These are phyloP conservation scores for Scopus umbretta DNA, from an alignment of 2,113 vertebrate species.

Conservation along the genomic window DNA sequence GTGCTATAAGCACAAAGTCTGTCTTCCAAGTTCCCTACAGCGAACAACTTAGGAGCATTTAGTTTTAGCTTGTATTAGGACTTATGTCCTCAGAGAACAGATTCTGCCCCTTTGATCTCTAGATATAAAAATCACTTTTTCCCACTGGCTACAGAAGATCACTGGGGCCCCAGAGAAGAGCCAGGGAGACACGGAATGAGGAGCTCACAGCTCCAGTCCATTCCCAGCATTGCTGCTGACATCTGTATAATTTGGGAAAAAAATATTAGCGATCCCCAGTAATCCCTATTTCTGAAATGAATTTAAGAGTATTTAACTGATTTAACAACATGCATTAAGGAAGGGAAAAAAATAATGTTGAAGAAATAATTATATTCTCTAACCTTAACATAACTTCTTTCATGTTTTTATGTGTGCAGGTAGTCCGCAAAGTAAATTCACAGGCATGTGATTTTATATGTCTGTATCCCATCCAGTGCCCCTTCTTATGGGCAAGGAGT, in stretches of 20 bases:
- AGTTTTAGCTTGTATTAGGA: neutral
- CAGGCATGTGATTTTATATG: neutral
- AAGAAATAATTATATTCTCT: neutral
- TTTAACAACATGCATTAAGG: neutral
- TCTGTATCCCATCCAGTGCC: neutral
- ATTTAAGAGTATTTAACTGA: neutral
- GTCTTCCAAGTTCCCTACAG: slow-evolving; percentile 31
- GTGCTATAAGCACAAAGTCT: neutral
- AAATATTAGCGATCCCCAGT: neutral
- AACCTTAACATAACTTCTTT: neutral
- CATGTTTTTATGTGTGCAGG: neutral
- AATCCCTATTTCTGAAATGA: neutral
- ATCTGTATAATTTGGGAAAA: neutral
- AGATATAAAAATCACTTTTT: slow-evolving; percentile 8
- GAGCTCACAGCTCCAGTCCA: neutral
- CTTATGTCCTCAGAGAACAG: neutral
- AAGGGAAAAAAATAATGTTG: neutral
- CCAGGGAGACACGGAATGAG: neutral
- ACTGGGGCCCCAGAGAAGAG: neutral
- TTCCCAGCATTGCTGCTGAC: neutral
- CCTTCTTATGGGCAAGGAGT: neutral
- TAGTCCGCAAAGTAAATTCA: neutral
- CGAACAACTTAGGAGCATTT: neutral
- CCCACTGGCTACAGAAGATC: neutral
- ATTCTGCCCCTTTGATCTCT: slow-evolving; percentile 28